Conservation (phyloP, 2,797 vertebrate genomes). For the Bryconaethiops microstoma region DNA sequence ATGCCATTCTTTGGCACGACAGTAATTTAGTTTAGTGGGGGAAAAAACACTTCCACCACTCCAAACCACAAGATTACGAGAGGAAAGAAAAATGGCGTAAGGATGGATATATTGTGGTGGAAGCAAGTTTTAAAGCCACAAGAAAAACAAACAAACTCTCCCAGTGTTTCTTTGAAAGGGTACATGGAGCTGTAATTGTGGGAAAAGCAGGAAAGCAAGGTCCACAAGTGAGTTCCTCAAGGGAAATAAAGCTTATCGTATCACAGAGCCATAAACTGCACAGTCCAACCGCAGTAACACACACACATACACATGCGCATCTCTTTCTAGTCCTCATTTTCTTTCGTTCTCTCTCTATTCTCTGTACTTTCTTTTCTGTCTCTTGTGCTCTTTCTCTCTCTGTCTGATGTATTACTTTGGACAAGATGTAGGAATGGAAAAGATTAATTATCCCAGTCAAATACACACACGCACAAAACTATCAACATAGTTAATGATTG, state of each 20-base stretch:
- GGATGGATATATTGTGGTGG: constrained; percentile 67
- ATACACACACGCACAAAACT: too few species aligned
- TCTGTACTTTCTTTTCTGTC: background rate
- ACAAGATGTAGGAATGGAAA: too few species aligned
- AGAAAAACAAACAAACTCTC: constrained; percentile 69
- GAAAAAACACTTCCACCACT: constrained; percentile 55
- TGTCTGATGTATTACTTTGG: background rate
- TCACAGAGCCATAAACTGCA: constrained; percentile 51
- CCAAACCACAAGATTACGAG: constrained; percentile 52
- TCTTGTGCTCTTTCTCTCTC: background rate
- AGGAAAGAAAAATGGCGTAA: constrained; percentile 58
- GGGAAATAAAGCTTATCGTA: constrained; percentile 56
- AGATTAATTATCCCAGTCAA: too few species aligned
- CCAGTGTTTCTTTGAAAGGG: constrained; percentile 60
- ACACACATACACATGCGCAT: background rate
- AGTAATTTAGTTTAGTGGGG: constrained; percentile 60
- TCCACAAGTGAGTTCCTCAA: constrained; percentile 59
- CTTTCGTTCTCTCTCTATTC: constrained; percentile 9
- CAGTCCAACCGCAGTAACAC: constrained; percentile 38
- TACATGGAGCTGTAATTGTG: constrained; percentile 67
- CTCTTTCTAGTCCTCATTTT: too few species aligned
- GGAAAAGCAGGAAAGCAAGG: constrained; percentile 58
- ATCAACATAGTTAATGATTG: too few species aligned
- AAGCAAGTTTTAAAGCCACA: constrained; percentile 57
- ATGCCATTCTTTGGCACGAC: constrained; percentile 57